Conservation (phyloP, 2,888 invertebrate species). For the Limnephilus auricula region DNA sequence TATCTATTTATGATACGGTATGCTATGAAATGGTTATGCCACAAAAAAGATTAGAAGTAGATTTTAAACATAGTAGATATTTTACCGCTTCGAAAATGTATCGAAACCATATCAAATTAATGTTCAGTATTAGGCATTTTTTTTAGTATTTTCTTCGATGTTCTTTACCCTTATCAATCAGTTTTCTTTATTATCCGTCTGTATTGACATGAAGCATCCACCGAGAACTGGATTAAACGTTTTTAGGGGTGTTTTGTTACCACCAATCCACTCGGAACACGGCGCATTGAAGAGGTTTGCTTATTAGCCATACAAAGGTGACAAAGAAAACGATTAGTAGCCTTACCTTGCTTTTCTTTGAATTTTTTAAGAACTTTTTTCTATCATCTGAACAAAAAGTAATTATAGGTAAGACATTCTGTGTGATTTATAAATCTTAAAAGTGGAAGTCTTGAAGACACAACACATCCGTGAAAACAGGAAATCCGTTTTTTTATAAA, state of each 20-base stretch:
- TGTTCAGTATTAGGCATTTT: neutral
- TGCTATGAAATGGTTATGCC: neutral
- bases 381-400: neutral
- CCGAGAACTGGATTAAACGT: conserved; percentile 25
- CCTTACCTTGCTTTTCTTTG: neutral
- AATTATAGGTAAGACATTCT: neutral
- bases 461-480: neutral
- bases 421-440: neutral
- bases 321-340: conserved; percentile 3
- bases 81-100: neutral
- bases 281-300: conserved; percentile 6
- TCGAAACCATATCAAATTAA: too few species aligned
- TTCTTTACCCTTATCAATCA: neutral
- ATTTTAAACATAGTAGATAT: too few species aligned
- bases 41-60: neutral
- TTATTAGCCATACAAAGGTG: conserved; percentile 29
- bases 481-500: neutral
- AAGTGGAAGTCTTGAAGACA: neutral
- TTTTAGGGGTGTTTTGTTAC: conserved; percentile 10
- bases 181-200: neutral
- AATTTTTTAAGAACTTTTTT: neutral
- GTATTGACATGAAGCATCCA: conserved; percentile 11
- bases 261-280: conserved; percentile 37
- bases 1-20: too few species aligned
- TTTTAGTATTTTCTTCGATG: neutral